phyloP scores from a whole-genome alignment of 2,113 vertebrate species.

The Microcebus griseorufus region DNA sequence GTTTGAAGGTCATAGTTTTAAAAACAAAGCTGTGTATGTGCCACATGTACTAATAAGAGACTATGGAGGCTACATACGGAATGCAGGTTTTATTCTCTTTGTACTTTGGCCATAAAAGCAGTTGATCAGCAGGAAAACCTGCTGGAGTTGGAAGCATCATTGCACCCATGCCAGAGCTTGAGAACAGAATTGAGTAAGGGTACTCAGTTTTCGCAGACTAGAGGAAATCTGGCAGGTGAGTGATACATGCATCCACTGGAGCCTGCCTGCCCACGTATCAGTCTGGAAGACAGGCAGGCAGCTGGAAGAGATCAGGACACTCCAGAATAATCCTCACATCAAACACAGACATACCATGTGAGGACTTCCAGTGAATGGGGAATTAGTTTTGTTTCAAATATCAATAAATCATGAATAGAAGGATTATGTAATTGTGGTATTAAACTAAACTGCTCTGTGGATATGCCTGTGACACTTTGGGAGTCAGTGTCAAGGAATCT shows the following conservation, averaged over 20 bases:
- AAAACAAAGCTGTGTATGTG: background rate
- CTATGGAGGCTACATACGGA: background rate
- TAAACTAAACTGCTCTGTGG: background rate
- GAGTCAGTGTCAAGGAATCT: conserved; percentile 29
- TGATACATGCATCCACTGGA: background rate
- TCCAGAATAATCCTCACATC: background rate
- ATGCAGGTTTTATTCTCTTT: background rate
- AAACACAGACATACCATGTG: background rate
- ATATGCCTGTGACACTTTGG: background rate
- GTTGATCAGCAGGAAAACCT: background rate
- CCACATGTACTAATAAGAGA: background rate
- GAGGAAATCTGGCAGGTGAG: background rate
- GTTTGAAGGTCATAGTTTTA: background rate
- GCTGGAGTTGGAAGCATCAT: background rate
- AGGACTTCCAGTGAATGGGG: background rate
- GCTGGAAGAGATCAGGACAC: background rate
- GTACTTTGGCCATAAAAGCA: background rate
- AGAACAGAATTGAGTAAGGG: background rate
- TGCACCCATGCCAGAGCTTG: background rate
- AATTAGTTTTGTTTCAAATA: background rate
- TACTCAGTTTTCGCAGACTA: background rate
- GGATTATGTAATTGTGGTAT: background rate
- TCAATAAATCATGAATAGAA: background rate
- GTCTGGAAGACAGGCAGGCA: background rate
- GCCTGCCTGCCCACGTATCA: background rate